phyloP scores from a whole-genome alignment of 2,888 invertebrate species.

The Drosophila crucigera region DNA sequence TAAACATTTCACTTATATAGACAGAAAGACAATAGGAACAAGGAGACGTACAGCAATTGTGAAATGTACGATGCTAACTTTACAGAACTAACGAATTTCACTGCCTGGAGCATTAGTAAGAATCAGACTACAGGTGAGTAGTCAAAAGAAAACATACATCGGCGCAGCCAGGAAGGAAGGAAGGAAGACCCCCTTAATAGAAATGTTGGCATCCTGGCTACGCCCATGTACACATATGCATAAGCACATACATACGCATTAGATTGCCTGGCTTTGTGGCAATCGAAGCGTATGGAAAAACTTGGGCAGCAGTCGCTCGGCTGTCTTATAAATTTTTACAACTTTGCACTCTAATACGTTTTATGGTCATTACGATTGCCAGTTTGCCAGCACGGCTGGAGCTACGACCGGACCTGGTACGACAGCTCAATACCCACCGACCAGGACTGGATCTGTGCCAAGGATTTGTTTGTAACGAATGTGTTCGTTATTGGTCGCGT shows the following conservation, averaged over 20 bases:
- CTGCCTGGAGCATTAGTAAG: constrained; percentile 69
- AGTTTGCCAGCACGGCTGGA: constrained; percentile 87
- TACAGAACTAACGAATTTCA: constrained; percentile 76
- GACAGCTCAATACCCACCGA: constrained; percentile 86
- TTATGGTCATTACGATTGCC: constrained; percentile 65
- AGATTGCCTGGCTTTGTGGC: constrained; percentile 35
- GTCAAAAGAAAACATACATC: background rate
- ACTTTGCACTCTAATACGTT: constrained; percentile 82
- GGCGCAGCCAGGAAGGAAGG: background rate
- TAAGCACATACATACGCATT: constrained; percentile 2
- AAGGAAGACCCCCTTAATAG: background rate
- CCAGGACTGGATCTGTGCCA: constrained; percentile 87
- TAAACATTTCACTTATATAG: constrained; percentile 54
- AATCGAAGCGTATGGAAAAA: constrained; percentile 34
- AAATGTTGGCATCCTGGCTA: background rate
- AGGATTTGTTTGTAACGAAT: constrained; percentile 86
- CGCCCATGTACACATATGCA: constrained; percentile 3
- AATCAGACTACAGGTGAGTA: constrained; percentile 76
- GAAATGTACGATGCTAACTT: constrained; percentile 85
- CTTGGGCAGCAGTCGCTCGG: constrained; percentile 49
- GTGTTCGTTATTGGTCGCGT: constrained; percentile 86
- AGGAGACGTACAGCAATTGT: constrained; percentile 85
- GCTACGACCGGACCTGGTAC: constrained; percentile 87
- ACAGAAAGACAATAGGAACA: constrained; percentile 83
- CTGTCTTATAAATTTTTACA: constrained; percentile 77